Conservation (phyloP, 1,140 invertebrate genomes). For the Ladona fulva region DNA sequence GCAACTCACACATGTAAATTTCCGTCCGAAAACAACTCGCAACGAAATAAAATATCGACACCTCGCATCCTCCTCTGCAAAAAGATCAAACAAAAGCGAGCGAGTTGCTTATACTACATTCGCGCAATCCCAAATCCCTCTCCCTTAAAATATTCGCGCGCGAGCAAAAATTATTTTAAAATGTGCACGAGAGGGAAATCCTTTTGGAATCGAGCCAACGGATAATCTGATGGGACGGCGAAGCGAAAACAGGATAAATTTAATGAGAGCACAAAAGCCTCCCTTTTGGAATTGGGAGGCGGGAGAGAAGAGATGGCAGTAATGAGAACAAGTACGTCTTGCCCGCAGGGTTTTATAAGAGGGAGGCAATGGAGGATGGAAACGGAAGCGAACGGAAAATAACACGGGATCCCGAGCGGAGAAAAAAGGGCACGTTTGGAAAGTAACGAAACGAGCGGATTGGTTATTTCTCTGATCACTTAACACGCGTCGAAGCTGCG, state of each 20-base stretch:
- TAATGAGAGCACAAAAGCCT: background rate
- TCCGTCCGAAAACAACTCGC: too few relatives aligned
- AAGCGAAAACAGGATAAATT: background rate
- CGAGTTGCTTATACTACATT: too few relatives aligned
- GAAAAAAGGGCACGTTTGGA: background rate
- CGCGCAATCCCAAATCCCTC: too few relatives aligned
- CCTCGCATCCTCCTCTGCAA: too few relatives aligned
- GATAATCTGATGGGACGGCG: background rate
- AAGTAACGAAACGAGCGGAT: background rate
- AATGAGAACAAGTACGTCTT: background rate
- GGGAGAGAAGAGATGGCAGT: background rate
- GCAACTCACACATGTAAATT: too few relatives aligned
- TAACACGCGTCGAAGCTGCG: background rate
- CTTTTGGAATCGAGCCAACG: conserved; percentile 3
- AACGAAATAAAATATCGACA: too few relatives aligned
- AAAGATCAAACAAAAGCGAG: too few relatives aligned
- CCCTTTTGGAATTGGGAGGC: background rate
- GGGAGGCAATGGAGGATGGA: background rate
- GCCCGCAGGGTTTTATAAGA: background rate
- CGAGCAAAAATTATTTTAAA: background rate
- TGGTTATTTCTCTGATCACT: conserved; percentile 9
- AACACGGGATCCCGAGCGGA: background rate
- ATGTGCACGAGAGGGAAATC: background rate
- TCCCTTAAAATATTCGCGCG: too few relatives aligned
- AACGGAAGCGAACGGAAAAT: background rate